Conservation (phyloP, 2,113 vertebrate species). For the Zosterops lateralis region DNA sequence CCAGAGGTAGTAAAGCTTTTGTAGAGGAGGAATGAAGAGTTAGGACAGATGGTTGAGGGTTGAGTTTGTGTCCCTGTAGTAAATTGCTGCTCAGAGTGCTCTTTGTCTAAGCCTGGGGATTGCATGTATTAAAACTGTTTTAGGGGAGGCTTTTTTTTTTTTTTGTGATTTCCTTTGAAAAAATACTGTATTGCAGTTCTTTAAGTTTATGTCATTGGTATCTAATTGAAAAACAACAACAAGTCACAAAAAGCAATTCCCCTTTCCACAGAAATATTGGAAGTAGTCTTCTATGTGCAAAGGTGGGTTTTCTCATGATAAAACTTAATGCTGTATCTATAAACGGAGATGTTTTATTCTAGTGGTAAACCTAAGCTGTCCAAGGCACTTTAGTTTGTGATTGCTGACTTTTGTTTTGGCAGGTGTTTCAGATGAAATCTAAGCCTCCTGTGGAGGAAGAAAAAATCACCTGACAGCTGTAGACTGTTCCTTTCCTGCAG, state of each 20-base stretch:
- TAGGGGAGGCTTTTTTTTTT: accelerated
- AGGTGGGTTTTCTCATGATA: background rate
- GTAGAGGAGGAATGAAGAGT: background rate
- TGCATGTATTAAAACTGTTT: background rate
- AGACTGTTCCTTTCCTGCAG: constrained; percentile 56
- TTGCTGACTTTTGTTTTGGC: constrained; percentile 63
- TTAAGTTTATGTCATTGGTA: background rate
- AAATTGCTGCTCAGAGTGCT: constrained; percentile 14
- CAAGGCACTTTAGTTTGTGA: constrained; percentile 55
- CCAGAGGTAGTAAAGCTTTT: background rate
- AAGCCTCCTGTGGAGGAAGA: constrained; percentile 63
- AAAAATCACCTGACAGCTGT: constrained; percentile 55
- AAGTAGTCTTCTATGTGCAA: background rate
- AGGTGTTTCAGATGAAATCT: constrained; percentile 62
- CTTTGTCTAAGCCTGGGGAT: background rate
- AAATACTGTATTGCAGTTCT: background rate
- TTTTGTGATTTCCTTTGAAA: background rate
- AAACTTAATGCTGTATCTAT: background rate
- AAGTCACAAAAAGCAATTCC: background rate
- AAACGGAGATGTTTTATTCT: background rate
- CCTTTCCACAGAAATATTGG: background rate
- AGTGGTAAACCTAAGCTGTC: constrained; percentile 7
- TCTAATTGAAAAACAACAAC: background rate
- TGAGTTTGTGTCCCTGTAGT: background rate
- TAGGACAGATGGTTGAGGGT: background rate